Conservation (phyloP, 2,888 invertebrate species). For the Phyto melanocephala region DNA sequence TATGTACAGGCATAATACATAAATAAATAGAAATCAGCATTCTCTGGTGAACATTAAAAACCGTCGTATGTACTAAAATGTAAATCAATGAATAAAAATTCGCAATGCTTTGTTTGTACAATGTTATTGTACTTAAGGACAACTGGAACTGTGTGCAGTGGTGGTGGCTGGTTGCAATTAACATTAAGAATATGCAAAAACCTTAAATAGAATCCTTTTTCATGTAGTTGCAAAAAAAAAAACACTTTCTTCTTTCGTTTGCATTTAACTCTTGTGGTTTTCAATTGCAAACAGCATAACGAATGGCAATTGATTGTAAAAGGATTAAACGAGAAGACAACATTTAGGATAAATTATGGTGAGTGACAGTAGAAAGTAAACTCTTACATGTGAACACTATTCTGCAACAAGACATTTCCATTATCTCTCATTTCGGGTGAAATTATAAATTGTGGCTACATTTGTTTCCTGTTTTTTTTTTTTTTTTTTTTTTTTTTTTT, state of each 20-base stretch:
- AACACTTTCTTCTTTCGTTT: not conserved
- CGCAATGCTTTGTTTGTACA: conserved; percentile 44
- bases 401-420: too few relatives aligned
- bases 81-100: conserved; percentile 58
- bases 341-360: conserved; percentile 6
- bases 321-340: conserved; percentile 14
- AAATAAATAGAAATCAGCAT: not conserved
- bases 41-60: not conserved
- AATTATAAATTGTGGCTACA: too few relatives aligned
- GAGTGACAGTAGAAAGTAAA: not conserved
- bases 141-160: not conserved
- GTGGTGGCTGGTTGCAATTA: conserved; percentile 30
- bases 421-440: too few relatives aligned
- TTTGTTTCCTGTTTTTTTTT: too few relatives aligned
- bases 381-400: conserved; percentile 41
- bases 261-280: conserved; percentile 16
- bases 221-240: not conserved
- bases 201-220: not conserved
- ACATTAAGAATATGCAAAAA: not conserved
- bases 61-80: not conserved
- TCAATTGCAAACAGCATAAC: conserved; percentile 30
- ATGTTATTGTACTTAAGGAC: conserved; percentile 17
- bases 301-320: conserved; percentile 2
- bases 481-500: too few relatives aligned
- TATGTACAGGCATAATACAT: not conserved